Evolutionary conservation across 2,113 vertebrate species (phyloP).

Genomic region (Hucho hucho): DNA sequence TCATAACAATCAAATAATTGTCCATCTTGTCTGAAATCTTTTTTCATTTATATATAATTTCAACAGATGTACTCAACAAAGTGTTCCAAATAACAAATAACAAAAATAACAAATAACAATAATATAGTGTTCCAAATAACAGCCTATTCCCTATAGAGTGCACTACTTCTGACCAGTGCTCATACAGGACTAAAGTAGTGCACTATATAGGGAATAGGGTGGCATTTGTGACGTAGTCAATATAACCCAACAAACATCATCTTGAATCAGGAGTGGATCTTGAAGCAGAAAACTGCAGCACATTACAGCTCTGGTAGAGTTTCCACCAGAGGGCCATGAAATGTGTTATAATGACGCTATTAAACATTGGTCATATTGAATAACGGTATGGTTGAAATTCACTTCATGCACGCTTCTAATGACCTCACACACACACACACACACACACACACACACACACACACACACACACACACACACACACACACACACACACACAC

Average conservation of each 20-base stretch:
- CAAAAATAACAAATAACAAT: no score
- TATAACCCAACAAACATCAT: background rate
- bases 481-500: no score
- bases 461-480: background rate
- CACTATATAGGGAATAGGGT: no score
- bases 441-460: background rate
- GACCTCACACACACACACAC: no score
- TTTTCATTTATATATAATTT: no score
- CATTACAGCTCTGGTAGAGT: constrained; percentile 32
- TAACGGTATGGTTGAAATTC: constrained; percentile 59
- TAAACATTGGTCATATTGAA: constrained; percentile 58
- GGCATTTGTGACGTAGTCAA: background rate
- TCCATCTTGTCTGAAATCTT: background rate
- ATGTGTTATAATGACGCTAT: constrained; percentile 62
- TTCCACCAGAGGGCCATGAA: constrained; percentile 54
- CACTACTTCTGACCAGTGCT: background rate
- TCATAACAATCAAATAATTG: background rate
- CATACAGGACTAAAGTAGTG: no score
- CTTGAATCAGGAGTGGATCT: constrained; percentile 46
- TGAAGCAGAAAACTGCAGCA: constrained; percentile 52
- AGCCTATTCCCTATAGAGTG: background rate
- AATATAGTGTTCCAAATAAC: background rate
- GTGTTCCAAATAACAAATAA: no score
- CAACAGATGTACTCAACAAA: background rate
- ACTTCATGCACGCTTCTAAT: constrained; percentile 21